phyloP scores from a whole-genome alignment of 1,140 invertebrate genomes.

The Lordiphosa stackelbergi region DNA sequence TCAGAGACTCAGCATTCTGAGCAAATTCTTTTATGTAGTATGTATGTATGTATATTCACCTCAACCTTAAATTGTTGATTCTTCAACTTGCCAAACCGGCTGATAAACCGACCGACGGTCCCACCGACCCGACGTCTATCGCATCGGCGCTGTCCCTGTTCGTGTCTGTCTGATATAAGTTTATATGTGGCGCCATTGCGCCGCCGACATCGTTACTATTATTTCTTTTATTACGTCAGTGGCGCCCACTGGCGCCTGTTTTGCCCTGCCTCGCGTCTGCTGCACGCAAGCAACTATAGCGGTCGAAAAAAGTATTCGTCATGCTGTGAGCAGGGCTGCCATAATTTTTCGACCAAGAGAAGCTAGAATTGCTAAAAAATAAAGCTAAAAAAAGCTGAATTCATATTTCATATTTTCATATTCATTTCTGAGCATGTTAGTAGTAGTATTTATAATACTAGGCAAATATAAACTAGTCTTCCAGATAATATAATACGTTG shows the following conservation, averaged over 20 bases:
- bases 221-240: conserved; percentile 77
- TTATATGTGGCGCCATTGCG: conserved; percentile 75
- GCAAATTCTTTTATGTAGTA: conserved; percentile 25
- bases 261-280: conserved; percentile 28
- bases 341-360: too few species aligned
- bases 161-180: conserved; percentile 72
- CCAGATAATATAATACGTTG: too few species aligned
- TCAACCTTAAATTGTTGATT: conserved; percentile 75
- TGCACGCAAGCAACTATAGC: conserved; percentile 61
- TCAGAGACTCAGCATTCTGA: conserved; percentile 15
- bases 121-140: conserved; percentile 1
- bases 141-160: conserved; percentile 34
- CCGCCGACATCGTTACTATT: conserved; percentile 75
- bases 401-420: too few species aligned
- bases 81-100: conserved; percentile 73
- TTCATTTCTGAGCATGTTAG: too few species aligned
- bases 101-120: conserved; percentile 60
- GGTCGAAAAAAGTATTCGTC: too few species aligned
- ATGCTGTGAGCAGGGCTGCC: too few species aligned
- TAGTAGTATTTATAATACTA: too few species aligned
- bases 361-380: too few species aligned
- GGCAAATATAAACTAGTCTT: too few species aligned
- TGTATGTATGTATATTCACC: conserved; percentile 40
- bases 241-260: conserved; percentile 74
- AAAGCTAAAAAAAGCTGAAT: too few species aligned